phyloP scores from a whole-genome alignment of 2,888 invertebrate genomes.

The Glomeris marginata region DNA sequence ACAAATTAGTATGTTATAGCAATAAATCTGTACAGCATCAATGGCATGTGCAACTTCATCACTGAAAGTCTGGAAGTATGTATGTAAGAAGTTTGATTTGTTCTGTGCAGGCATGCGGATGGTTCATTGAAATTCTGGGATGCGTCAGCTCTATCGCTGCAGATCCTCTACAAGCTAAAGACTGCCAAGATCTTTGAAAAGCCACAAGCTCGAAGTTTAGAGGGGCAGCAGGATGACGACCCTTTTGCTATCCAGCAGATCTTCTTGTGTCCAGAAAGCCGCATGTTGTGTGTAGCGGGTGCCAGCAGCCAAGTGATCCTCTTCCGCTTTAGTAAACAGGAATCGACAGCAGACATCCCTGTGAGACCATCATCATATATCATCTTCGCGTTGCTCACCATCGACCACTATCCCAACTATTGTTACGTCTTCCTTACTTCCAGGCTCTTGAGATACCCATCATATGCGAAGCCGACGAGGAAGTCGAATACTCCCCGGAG shows the following conservation, averaged over 20 bases:
- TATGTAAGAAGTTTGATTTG: neutral
- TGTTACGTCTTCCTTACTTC: constrained; percentile 19
- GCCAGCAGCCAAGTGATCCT: constrained; percentile 85
- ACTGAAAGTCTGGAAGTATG: no score
- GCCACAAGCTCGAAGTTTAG: constrained; percentile 32
- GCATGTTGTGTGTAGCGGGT: constrained; percentile 75
- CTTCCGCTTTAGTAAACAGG: constrained; percentile 88
- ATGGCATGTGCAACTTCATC: no score
- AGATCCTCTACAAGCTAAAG: constrained; percentile 93
- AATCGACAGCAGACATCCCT: constrained; percentile 64
- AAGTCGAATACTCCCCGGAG: constrained; percentile 36
- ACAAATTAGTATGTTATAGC: no score
- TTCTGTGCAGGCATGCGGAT: constrained; percentile 73
- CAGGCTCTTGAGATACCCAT: constrained; percentile 78
- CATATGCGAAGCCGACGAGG: constrained; percentile 54
- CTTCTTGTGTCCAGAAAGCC: constrained; percentile 84
- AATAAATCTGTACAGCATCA: no score
- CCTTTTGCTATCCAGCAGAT: constrained; percentile 81
- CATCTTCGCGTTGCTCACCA: neutral
- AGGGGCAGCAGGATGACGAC: constrained; percentile 50
- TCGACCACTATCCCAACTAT: neutral
- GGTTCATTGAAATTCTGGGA: constrained; percentile 99
- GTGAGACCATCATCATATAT: constrained; percentile 34
- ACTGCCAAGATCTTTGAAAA: constrained; percentile 82
- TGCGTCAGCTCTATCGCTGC: constrained; percentile 86